Evolutionary conservation across 2,888 invertebrate genomes (phyloP).

Genomic region (Junonia oenone): DNA sequence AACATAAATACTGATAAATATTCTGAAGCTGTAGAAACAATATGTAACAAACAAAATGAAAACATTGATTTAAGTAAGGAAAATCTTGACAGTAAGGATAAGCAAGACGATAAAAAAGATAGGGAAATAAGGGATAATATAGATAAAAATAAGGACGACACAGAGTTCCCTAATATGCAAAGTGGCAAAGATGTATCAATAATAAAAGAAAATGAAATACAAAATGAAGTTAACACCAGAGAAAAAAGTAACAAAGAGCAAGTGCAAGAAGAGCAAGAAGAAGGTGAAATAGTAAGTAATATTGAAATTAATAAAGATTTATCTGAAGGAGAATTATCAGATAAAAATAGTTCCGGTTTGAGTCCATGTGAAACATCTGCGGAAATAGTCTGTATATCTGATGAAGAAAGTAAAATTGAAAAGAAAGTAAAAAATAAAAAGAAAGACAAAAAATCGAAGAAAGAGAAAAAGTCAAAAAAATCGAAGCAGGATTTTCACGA

Average conservation of each 20-base stretch:
- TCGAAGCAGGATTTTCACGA: constrained; percentile 63
- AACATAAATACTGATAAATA: not conserved
- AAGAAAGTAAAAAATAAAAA: constrained; percentile 45
- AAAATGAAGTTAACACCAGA: not conserved
- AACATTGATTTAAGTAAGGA: not conserved
- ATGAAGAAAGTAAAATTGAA: constrained; percentile 48
- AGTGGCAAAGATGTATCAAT: not conserved
- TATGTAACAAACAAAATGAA: not conserved
- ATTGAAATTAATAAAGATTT: constrained; percentile 34
- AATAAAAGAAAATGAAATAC: not conserved
- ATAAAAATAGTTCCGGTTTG: constrained; percentile 48
- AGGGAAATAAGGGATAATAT: not conserved
- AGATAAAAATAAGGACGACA: not conserved
- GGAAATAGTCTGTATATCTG: constrained; percentile 77
- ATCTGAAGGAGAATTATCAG: constrained; percentile 59
- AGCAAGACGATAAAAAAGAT: not conserved
- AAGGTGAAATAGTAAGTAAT: constrained; percentile 22
- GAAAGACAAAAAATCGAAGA: constrained; percentile 66
- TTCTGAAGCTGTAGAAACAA: constrained; percentile 4
- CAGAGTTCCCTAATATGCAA: not conserved
- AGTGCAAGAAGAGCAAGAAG: too few species aligned
- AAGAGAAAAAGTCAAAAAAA: constrained; percentile 52
- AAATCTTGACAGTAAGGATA: not conserved
- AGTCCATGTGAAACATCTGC: constrained; percentile 39
- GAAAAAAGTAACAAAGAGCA: constrained; percentile 16